phyloP scores from a whole-genome alignment of 2,888 invertebrate species.

The Drosophila nr. medialis region DNA sequence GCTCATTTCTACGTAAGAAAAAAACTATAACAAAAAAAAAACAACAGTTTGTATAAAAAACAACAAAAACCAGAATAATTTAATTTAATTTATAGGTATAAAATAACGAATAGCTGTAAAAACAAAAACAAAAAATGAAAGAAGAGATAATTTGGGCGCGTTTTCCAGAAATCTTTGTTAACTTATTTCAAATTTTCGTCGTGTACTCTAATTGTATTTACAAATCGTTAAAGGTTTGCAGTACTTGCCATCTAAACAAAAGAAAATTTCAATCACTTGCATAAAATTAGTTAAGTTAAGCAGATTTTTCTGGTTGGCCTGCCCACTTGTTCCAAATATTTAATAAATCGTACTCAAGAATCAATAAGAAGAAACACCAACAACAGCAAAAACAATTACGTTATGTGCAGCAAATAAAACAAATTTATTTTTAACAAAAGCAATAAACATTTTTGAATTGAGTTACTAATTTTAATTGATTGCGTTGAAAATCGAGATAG shows the following conservation, averaged over 20 bases:
- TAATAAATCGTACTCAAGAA: slow-evolving; percentile 22
- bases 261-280: slow-evolving; percentile 3
- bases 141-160: slow-evolving; percentile 50
- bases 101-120: slow-evolving; percentile 70
- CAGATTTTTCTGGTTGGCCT: slow-evolving; percentile 33
- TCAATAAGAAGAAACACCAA: slow-evolving; percentile 35
- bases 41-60: slow-evolving; percentile 53
- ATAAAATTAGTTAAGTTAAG: neutral
- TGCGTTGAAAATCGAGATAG: slow-evolving; percentile 38
- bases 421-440: slow-evolving; percentile 57
- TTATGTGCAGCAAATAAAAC: slow-evolving; percentile 54
- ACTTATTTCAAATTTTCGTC: slow-evolving; percentile 15
- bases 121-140: slow-evolving; percentile 45
- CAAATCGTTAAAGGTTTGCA: slow-evolving; percentile 12
- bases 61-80: slow-evolving; percentile 50
- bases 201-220: slow-evolving; percentile 19
- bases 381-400: slow-evolving; percentile 8
- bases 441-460: slow-evolving; percentile 32
- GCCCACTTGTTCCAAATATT: slow-evolving; percentile 31
- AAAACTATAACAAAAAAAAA: slow-evolving; percentile 35
- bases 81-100: slow-evolving; percentile 75
- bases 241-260: slow-evolving; percentile 16
- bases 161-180: slow-evolving; percentile 40
- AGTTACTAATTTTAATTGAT: slow-evolving; percentile 24
- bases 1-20: slow-evolving; percentile 67